Conservation (phyloP, 2,797 vertebrate genomes). For the Nannoperca australis region DNA sequence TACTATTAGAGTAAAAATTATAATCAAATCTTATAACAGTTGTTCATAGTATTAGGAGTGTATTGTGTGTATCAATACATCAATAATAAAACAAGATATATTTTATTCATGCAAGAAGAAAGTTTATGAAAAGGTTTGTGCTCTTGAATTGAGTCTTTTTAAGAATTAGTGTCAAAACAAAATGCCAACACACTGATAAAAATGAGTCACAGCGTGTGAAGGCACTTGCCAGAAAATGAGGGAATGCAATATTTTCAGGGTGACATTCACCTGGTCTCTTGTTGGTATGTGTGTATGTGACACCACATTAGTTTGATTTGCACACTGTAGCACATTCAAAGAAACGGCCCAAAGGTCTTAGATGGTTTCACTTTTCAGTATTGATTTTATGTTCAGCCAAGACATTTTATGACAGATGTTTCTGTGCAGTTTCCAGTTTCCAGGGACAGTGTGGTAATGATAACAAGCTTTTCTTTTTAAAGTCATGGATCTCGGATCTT, state of each 20-base stretch:
- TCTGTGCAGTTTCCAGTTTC: not conserved
- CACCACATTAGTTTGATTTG: slow-evolving; percentile 2
- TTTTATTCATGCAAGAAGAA: not conserved
- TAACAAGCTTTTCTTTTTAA: not conserved
- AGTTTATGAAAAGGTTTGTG: not conserved
- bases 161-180: not conserved
- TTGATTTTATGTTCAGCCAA: slow-evolving; percentile 17
- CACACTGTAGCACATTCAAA: not conserved
- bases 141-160: not conserved
- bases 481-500: not conserved
- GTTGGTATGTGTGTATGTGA: not conserved
- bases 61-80: not conserved
- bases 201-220: not conserved
- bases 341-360: not conserved
- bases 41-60: not conserved
- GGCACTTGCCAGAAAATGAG: not conserved
- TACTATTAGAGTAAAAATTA: not conserved
- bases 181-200: not conserved
- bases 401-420: not conserved
- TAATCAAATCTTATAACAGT: not conserved
- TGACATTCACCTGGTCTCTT: not conserved
- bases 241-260: not conserved
- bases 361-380: slow-evolving; percentile 13
- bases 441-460: not conserved
- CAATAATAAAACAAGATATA: not conserved